Evolutionary conservation across 2,113 vertebrate genomes (phyloP), one percentile per base, ranked within the genome.

Genomic region (Ellobius talpinus): DNA sequence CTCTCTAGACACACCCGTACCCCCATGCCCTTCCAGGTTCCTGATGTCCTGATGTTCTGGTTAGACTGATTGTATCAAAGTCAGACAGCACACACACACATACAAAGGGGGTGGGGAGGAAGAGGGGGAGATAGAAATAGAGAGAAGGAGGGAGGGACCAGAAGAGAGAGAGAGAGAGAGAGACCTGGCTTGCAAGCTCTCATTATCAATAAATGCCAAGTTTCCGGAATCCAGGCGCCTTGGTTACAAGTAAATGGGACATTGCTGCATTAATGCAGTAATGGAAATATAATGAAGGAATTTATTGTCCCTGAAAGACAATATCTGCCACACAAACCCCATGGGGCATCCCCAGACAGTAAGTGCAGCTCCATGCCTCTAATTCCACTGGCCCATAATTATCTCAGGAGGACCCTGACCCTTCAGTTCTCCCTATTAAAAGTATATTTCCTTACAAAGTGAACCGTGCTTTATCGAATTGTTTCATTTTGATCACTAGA

Each of bases 221-320:
- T 94, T 97, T 90, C 92, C 86, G 63, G 92, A 96, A 94, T 87
- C 91, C 93, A 95, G 77, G 92, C 93, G 97, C 86, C 96, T n/a
- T 87, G 96, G 96, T 96, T 96, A 91, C 95, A 97, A 97, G 97
- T 96, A 98, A 96, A 94, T 96, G 6, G 16, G 96, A 98, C 96
- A 96, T 91, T 65, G 16, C 65, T 87, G 87, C 95, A 96, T 96
- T 98, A 96, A 97, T 96, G 89, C 92, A 89, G 87, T 92, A 91
- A 96, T 94, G 76, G 96, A 95, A 98, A 93, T 87, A 97, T 95
- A 98, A 72, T 96, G 97, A 97, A 98, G 96, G 94, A 91, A 90
- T 98, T 98, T 96, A 98, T 98, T 98, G 97, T 97, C 96, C 95
- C 94, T 98, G 89, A 97, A 98, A 98, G 97, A 97, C 97, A 98